These are phyloP conservation scores for Rhinophrynus dorsalis DNA, from an alignment of 2,797 vertebrate genomes.

Conservation along the genomic window DNA sequence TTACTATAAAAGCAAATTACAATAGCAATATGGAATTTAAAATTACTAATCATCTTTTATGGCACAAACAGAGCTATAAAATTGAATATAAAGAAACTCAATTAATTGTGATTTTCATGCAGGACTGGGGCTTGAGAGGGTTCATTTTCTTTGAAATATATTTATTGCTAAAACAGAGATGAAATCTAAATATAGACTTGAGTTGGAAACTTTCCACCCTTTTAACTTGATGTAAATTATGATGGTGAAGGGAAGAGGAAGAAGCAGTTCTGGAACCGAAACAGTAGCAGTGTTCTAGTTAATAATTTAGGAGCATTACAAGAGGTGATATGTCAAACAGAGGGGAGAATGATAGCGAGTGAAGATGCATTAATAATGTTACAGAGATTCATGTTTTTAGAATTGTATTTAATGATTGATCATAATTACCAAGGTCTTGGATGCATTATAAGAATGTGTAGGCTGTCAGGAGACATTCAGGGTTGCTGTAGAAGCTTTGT, in stretches of 20 bases:
- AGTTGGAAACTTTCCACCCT: slow-evolving; percentile 4
- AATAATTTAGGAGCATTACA: slow-evolving; percentile 40
- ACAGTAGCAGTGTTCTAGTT: background rate
- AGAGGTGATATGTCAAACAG: slow-evolving; percentile 25
- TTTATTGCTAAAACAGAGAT: slow-evolving; percentile 14
- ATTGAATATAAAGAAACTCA: slow-evolving; percentile 32
- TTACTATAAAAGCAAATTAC: slow-evolving; percentile 48
- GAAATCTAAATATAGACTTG: slow-evolving; percentile 29
- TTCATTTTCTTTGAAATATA: slow-evolving; percentile 30
- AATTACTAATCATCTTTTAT: slow-evolving; percentile 50
- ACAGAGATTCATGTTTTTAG: slow-evolving; percentile 21
- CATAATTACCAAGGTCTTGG: slow-evolving; percentile 28
- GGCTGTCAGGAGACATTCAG: background rate
- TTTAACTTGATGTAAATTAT: slow-evolving; percentile 13
- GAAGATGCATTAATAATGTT: slow-evolving; percentile 26
- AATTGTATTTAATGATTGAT: slow-evolving; percentile 25
- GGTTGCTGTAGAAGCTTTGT: slow-evolving; percentile 1
- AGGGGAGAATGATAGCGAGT: background rate
- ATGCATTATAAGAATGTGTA: slow-evolving; percentile 8
- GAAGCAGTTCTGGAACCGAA: background rate
- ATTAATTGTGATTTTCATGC: slow-evolving; percentile 46
- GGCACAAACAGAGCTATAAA: slow-evolving; percentile 41
- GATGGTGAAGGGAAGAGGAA: background rate
- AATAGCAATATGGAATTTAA: slow-evolving; percentile 49
- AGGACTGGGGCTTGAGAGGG: background rate